phyloP scores from a whole-genome alignment of 64 coral and sea anemone genomes.

The Pocillopora damicornis region DNA sequence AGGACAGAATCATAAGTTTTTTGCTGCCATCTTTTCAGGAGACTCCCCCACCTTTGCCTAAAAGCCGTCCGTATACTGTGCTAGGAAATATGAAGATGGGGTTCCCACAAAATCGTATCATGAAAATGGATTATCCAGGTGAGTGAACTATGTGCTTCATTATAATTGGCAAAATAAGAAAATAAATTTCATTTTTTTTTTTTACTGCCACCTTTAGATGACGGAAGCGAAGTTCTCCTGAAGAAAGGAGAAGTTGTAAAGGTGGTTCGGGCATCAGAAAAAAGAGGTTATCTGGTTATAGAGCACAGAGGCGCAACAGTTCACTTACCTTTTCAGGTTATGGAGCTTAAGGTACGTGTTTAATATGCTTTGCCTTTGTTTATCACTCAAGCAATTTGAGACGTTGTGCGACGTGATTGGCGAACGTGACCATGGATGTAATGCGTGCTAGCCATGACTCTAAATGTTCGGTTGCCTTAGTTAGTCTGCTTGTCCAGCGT shows the following conservation, averaged over 20 bases:
- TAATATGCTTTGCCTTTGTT: not conserved
- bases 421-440: too few relatives aligned
- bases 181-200: not conserved
- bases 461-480: too few relatives aligned
- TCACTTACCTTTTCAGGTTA: slow-evolving; percentile 68
- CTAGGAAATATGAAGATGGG: slow-evolving; percentile 98
- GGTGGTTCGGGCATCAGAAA: slow-evolving; percentile 64
- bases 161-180: not conserved
- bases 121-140: slow-evolving; percentile 86
- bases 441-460: too few relatives aligned
- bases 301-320: slow-evolving; percentile 56
- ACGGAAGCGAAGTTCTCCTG: slow-evolving; percentile 57
- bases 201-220: not conserved
- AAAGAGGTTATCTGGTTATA: slow-evolving; percentile 63
- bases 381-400: not conserved
- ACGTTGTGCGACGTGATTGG: too few relatives aligned
- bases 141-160: not conserved
- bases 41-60: slow-evolving; percentile 77
- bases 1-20: not conserved
- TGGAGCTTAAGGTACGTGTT: slow-evolving; percentile 40
- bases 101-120: slow-evolving; percentile 86
- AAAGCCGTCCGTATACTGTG: slow-evolving; percentile 85
- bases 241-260: slow-evolving; percentile 74
- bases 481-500: too few relatives aligned
- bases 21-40: slow-evolving; percentile 16